Percentiles rank a stretch among this genome's conserved stretches.
phyloP scores from a whole-genome alignment of 2,113 vertebrate species.

The Orycteropus afer region DNA sequence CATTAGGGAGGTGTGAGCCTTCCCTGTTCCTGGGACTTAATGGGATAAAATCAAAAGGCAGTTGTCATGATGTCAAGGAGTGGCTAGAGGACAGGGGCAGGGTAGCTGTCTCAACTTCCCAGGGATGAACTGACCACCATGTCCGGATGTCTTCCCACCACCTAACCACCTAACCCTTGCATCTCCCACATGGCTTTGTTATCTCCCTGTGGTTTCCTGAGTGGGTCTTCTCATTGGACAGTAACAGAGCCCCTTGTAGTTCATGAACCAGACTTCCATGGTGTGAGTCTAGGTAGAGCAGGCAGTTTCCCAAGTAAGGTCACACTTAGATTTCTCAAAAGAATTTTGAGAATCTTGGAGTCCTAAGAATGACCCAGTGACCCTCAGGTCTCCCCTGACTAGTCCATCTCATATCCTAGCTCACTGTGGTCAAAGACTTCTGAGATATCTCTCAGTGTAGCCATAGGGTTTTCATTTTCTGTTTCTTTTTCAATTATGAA shows the following conservation, averaged over 20 bases:
- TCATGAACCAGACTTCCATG: background rate
- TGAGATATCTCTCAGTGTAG: background rate
- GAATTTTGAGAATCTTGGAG: background rate
- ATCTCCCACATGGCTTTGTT: background rate
- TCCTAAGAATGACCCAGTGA: background rate
- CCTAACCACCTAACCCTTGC: background rate
- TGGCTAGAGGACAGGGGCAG: background rate
- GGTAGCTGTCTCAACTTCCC: background rate
- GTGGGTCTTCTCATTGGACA: background rate
- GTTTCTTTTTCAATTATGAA: constrained; percentile 27
- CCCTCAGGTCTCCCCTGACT: background rate
- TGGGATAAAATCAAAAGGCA: background rate
- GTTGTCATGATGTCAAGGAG: background rate
- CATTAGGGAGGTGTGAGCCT: background rate
- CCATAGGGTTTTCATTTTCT: background rate
- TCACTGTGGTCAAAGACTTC: background rate
- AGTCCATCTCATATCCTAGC: background rate
- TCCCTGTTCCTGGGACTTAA: background rate
- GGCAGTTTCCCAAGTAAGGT: background rate
- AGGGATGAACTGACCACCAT: background rate
- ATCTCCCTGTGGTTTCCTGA: background rate
- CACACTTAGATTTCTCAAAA: background rate
- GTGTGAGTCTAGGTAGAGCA: background rate
- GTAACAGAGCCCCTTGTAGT: background rate
- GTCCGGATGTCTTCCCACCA: background rate